Evolutionary conservation across 2,888 invertebrate species (phyloP), one percentile per base, ranked within the genome.

Genomic region (Antheraea assamensis): DNA sequence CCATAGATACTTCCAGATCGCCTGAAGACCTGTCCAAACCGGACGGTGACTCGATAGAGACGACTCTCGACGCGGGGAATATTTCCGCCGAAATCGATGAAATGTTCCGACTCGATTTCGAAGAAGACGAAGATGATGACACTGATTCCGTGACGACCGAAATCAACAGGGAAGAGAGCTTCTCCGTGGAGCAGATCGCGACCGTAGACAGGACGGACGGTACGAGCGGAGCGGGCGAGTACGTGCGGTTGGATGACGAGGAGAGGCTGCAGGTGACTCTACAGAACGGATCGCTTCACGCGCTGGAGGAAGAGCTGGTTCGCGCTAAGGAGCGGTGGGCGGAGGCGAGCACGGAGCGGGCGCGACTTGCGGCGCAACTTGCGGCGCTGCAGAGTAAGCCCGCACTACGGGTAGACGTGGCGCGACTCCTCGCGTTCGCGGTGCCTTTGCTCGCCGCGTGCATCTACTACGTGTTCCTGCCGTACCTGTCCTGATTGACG

Each of bases 311-410:
- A 87, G 97, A 97, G 88, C 91, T 97, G 81, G 96, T 96, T 74
- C 93, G 96, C 71, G 95, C 97, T 77, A 97, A 97, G 85, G 96
- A 97, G 87, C 95, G 96, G 80, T 97, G 96, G 94, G 96, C 96
- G 75, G 95, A 95, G 80, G 96, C 95, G 75, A 92, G 95, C 81
- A 95, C 95, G 42, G 97, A 97, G 82, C 96, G 96, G 81, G 92
- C 95, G 74, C 93, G 95, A 73, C 90, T 97, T 66, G 93, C 95
- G 68, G 81, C 80, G 55, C 81, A 96, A 85, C 94, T 97, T 81
- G 90, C 95, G 68, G 87, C 88, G 75, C 88, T 97, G 83, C 95
- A 95, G 82, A 97, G 82, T 95, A 95, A 82, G 76, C 90, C 95
- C 95, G 75, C 92, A 95, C 81, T 95, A 95, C 47, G 97, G 97